Percentiles rank a stretch among this genome's conserved stretches.
Evolutionary conservation across 2,888 invertebrate species (phyloP).

Genomic region (Lycia hirtaria): DNA sequence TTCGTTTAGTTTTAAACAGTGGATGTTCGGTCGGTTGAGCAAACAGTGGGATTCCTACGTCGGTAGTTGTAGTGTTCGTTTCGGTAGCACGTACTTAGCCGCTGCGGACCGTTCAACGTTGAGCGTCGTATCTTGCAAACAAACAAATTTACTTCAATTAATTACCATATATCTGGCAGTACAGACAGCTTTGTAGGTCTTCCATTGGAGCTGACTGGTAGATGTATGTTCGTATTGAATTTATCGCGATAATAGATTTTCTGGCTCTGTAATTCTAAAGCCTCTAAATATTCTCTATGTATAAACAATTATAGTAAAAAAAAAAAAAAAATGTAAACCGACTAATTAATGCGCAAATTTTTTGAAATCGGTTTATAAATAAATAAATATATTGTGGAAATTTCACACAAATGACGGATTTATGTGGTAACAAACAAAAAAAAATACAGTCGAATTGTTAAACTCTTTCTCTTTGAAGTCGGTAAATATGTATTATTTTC

Average conservation of each 20-base stretch:
- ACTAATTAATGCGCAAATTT: no score
- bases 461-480: no score
- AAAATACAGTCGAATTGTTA: no score
- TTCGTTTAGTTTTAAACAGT: constrained; percentile 33
- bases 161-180: constrained; percentile 30
- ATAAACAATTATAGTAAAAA: no score
- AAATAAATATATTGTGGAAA: no score
- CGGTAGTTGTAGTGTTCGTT: constrained; percentile 39
- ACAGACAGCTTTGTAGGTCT: constrained; percentile 12
- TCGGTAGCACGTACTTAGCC: constrained; percentile 39
- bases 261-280: no score
- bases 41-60: constrained; percentile 29
- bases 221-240: constrained; percentile 4
- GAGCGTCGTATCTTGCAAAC: constrained; percentile 38
- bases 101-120: constrained; percentile 33
- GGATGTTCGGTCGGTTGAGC: constrained; percentile 27
- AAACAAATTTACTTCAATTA: constrained; percentile 49
- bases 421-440: no score
- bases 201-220: not conserved
- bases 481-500: no score
- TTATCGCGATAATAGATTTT: constrained; percentile 10
- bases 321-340: no score
- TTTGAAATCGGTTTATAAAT: no score
- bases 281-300: no score
- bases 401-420: no score